A percentile compares a stretch with the other conserved stretches of the same genome.
phyloP scores from a whole-genome alignment of 2,888 invertebrate species.

The Sminthurinus aureus region DNA sequence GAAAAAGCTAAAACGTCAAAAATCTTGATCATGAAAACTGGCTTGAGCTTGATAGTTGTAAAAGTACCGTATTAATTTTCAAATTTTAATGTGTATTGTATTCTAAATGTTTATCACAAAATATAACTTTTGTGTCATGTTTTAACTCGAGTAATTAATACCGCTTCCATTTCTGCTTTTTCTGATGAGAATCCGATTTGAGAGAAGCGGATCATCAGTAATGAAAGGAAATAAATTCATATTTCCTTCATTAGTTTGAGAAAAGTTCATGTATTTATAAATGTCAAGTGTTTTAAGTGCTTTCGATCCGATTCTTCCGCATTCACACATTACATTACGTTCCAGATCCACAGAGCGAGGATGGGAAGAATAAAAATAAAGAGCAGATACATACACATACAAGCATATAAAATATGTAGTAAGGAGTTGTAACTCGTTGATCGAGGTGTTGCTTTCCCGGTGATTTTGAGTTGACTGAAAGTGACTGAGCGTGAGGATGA shows the following conservation, averaged over 20 bases:
- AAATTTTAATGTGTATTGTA: background rate
- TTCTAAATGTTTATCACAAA: background rate
- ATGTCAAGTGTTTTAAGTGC: constrained; percentile 14
- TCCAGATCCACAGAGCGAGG: background rate
- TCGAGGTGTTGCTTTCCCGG: constrained; percentile 15
- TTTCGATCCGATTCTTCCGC: too few relatives aligned
- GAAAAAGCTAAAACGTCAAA: background rate
- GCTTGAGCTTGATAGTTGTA: too few relatives aligned
- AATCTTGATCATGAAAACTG: background rate
- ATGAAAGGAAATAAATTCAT: constrained; percentile 9
- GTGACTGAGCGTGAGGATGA: constrained; percentile 40
- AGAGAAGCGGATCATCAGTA: constrained; percentile 7
- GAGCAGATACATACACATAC: background rate
- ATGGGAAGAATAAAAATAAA: background rate
- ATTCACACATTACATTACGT: too few relatives aligned
- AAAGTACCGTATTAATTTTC: background rate
- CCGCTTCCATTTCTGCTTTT: too few relatives aligned
- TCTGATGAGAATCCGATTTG: too few relatives aligned
- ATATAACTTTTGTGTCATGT: background rate
- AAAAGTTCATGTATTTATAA: constrained; percentile 29
- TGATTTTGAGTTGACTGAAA: constrained; percentile 10
- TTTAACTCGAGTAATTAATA: background rate
- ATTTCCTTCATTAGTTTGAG: constrained; percentile 36
- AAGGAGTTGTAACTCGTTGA: background rate
- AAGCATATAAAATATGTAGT: too few relatives aligned